Conservation (phyloP, 2,113 vertebrate genomes). For the Tympanuchus pallidicinctus region DNA sequence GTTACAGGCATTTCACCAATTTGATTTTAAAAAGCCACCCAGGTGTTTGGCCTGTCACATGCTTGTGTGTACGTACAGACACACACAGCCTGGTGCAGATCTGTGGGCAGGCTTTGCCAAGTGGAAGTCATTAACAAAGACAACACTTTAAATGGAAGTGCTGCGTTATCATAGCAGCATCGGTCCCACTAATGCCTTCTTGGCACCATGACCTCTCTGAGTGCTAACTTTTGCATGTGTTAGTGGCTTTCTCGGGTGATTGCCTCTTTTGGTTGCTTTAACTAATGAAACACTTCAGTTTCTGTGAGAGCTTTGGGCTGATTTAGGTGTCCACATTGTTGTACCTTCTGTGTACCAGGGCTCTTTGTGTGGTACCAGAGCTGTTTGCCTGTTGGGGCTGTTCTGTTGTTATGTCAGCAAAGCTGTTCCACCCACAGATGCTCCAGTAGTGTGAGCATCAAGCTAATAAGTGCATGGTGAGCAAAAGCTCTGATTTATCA, state of each 20-base stretch:
- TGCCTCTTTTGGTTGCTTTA: neutral
- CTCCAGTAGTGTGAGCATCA: neutral
- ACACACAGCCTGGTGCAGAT: neutral
- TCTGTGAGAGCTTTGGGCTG: neutral
- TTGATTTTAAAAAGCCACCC: neutral
- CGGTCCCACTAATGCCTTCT: neutral
- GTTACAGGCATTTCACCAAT: neutral
- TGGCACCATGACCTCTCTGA: neutral
- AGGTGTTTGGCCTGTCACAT: neutral
- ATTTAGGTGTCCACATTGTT: neutral
- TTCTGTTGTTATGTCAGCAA: neutral
- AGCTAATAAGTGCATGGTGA: neutral
- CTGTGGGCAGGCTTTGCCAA: neutral
- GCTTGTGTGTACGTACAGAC: accelerated
- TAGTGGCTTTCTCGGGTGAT: neutral
- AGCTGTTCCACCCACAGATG: neutral
- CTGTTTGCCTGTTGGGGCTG: neutral
- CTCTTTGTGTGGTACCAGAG: neutral
- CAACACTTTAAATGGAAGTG: conserved; percentile 39
- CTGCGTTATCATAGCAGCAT: neutral
- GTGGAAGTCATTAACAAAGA: conserved; percentile 42
- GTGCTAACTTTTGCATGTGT: neutral
- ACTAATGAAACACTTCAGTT: neutral
- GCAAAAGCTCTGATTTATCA: neutral
- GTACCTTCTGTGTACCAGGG: neutral